Percentiles rank a stretch among this genome's conserved stretches.
Evolutionary conservation across 1,140 invertebrate species (phyloP).

Genomic region (Aphis craccivora): DNA sequence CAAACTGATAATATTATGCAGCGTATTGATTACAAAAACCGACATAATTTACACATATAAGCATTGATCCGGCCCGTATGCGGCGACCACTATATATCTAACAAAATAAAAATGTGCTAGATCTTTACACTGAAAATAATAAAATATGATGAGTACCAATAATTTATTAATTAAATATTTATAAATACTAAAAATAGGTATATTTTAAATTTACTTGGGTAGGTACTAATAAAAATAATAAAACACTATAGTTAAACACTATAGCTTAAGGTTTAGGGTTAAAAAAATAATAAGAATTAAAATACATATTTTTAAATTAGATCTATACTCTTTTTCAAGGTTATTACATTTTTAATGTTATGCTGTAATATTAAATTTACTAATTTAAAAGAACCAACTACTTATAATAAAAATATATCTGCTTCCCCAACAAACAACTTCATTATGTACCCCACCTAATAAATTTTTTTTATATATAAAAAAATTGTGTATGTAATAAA

Average conservation of each 20-base stretch:
- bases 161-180: not conserved
- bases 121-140: no score
- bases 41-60: no score
- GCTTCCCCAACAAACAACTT: not conserved
- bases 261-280: not conserved
- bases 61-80: no score
- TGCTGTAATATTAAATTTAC: not conserved
- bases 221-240: not conserved
- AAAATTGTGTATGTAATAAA: not conserved
- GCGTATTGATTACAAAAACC: no score
- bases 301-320: not conserved
- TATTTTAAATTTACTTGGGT: not conserved
- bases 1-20: no score
- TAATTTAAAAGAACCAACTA: not conserved
- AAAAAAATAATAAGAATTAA: not conserved
- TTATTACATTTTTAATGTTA: not conserved
- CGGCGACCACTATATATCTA: no score
- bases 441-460: not conserved
- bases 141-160: not conserved
- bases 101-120: not conserved
- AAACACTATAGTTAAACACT: not conserved
- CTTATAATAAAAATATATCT: not conserved
- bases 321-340: not conserved
- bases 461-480: not conserved
- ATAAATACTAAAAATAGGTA: not conserved